phyloP scores from a whole-genome alignment of 2,888 invertebrate species.

The Chaetogeoica ovagalla region DNA sequence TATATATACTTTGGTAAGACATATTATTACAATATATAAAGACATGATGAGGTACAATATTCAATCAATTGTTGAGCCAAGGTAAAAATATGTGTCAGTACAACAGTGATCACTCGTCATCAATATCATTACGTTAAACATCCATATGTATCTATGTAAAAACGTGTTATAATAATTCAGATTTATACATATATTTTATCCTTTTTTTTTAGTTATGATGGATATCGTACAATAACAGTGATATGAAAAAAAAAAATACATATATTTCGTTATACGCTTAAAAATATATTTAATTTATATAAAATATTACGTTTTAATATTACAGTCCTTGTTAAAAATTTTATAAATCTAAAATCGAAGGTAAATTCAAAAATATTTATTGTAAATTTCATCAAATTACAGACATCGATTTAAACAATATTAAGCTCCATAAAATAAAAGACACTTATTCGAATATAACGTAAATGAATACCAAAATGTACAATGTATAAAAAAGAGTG shows the following conservation, averaged over 20 bases:
- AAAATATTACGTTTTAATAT: background rate
- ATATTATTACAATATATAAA: background rate
- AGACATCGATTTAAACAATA: no score
- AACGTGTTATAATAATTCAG: background rate
- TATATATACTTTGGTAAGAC: constrained; percentile 3
- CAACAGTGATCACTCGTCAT: background rate
- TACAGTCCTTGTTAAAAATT: background rate
- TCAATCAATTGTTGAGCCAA: constrained; percentile 11
- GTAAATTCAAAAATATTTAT: no score
- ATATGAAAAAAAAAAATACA: background rate
- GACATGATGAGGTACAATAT: background rate
- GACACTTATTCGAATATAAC: no score
- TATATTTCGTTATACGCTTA: no score
- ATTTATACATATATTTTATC: background rate
- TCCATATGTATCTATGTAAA: background rate
- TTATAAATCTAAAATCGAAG: no score
- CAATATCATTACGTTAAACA: background rate
- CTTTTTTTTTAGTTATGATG: background rate
- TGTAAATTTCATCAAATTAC: no score
- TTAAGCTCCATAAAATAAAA: no score
- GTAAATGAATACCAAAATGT: no score
- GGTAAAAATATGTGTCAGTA: background rate
- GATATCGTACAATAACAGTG: background rate
- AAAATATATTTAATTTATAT: no score
- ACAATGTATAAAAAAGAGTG: no score